A percentile compares a stretch with the other conserved stretches of the same genome.
Evolutionary conservation across 1,140 invertebrate species (phyloP).

Genomic region (Antheraea mylitta): DNA sequence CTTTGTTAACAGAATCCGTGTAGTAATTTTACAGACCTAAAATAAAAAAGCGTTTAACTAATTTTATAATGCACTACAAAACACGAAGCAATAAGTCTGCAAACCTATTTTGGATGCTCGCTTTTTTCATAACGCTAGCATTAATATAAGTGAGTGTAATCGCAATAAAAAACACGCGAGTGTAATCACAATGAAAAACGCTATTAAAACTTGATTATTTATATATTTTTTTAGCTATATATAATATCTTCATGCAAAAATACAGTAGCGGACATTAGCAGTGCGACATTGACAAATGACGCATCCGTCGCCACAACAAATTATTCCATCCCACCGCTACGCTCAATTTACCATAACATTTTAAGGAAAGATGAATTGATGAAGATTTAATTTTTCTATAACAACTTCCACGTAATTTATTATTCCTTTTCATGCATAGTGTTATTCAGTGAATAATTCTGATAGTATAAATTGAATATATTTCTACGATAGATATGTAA

Average conservation of each 20-base stretch:
- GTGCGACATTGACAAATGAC: constrained; percentile 56
- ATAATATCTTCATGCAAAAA: constrained; percentile 65
- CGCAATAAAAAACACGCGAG: too few species aligned
- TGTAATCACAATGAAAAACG: too few species aligned
- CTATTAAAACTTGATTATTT: background rate
- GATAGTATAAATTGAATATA: background rate
- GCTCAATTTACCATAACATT: constrained; percentile 28
- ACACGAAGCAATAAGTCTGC: too few species aligned
- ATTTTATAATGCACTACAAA: too few species aligned
- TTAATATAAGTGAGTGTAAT: too few species aligned
- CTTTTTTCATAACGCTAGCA: too few species aligned
- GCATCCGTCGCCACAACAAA: constrained; percentile 29
- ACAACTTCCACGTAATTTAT: background rate
- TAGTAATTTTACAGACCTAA: too few species aligned
- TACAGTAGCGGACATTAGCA: constrained; percentile 47
- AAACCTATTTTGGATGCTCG: too few species aligned
- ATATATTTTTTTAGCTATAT: constrained; percentile 27
- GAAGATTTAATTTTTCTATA: background rate
- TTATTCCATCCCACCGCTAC: constrained; percentile 24
- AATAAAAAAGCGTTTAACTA: too few species aligned
- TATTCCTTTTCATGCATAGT: background rate
- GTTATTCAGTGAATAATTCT: background rate
- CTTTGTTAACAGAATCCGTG: too few species aligned
- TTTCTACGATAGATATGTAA: background rate
- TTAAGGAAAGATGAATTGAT: constrained; percentile 2